Percentiles rank a stretch among this genome's conserved stretches.
These are phyloP conservation scores for Vespertilio murinus DNA, from an alignment of 2,797 vertebrate species.

Conservation along the genomic window DNA sequence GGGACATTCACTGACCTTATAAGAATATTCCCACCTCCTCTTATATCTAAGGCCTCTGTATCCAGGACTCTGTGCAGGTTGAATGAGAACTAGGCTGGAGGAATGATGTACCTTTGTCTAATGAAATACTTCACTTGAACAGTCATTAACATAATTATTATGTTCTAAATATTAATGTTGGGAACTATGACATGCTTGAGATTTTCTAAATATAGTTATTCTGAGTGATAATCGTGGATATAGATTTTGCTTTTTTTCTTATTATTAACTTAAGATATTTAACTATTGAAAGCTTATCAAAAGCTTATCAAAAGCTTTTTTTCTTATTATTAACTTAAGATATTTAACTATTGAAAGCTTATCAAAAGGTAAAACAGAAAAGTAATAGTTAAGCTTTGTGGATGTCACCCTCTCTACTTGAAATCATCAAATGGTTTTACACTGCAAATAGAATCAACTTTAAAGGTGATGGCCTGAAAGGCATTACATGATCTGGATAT, in stretches of 20 bases:
- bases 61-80: background rate
- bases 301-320: background rate
- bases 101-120: background rate
- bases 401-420: background rate
- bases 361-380: background rate
- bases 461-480: background rate
- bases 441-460: background rate
- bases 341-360: background rate
- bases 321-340: background rate
- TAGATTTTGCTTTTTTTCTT: background rate
- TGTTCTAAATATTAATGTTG: conserved; percentile 14
- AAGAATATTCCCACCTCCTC: background rate
- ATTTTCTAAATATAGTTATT: conserved; percentile 14
- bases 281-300: background rate
- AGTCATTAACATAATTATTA: background rate
- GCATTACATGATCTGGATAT: background rate
- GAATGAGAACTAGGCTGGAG: background rate
- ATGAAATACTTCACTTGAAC: background rate
- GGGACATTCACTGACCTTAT: background rate
- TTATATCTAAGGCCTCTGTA: background rate
- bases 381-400: background rate
- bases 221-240: background rate
- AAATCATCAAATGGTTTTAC: background rate
- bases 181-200: background rate
- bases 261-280: background rate